These are phyloP conservation scores for Rosalia funebris DNA, from an alignment of 2,888 invertebrate genomes.

Conservation along the genomic window DNA sequence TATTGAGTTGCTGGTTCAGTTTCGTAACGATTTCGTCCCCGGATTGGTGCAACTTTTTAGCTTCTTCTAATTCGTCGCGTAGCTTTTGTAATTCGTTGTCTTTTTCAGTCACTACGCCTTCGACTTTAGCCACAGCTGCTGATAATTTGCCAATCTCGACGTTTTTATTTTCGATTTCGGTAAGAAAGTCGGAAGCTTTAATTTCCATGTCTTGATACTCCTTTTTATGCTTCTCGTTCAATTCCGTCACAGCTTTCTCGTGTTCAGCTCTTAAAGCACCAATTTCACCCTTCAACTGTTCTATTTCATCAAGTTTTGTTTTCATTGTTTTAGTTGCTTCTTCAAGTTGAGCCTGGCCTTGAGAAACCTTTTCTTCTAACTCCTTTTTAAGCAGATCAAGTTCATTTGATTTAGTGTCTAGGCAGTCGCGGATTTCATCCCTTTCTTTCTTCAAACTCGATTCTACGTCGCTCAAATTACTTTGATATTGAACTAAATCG, in stretches of 20 bases:
- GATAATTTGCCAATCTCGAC: constrained; percentile 42
- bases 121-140: constrained; percentile 39
- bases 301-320: constrained; percentile 36
- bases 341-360: constrained; percentile 53
- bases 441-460: constrained; percentile 55
- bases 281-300: constrained; percentile 35
- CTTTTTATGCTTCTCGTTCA: constrained; percentile 44
- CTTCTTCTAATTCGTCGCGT: constrained; percentile 58
- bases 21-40: constrained; percentile 29
- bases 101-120: constrained; percentile 51
- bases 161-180: constrained; percentile 43
- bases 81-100: constrained; percentile 68
- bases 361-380: constrained; percentile 39
- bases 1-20: constrained; percentile 35
- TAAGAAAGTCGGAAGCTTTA: constrained; percentile 38
- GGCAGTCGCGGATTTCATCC: constrained; percentile 54
- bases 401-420: constrained; percentile 55
- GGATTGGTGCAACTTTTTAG: constrained; percentile 38
- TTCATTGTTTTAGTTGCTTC: constrained; percentile 60
- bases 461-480: constrained; percentile 54
- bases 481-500: constrained; percentile 58
- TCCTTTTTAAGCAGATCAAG: constrained; percentile 58
- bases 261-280: constrained; percentile 31
- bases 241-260: constrained; percentile 37
- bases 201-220: constrained; percentile 38